Conservation (phyloP, 2,113 vertebrate genomes). For the Ailurus styani region DNA sequence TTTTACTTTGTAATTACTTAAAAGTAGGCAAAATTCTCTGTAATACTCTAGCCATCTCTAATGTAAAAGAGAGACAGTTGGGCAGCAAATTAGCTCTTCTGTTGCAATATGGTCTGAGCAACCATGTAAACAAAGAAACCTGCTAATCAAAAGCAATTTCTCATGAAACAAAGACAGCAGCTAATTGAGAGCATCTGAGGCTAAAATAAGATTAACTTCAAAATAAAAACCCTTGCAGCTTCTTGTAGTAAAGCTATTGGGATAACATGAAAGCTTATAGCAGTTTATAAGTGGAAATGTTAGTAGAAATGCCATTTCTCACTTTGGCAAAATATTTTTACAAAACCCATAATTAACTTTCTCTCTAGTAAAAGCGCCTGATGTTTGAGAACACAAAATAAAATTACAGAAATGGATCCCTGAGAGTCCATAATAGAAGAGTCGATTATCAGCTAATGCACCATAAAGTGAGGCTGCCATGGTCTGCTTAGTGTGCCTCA, state of each 20-base stretch:
- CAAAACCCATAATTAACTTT: neutral
- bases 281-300: neutral
- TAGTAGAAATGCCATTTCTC: constrained; percentile 9
- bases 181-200: constrained; percentile 56
- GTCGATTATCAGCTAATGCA: neutral
- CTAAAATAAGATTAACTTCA: constrained; percentile 54
- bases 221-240: constrained; percentile 20
- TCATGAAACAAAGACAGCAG: constrained; percentile 46
- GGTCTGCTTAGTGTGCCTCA: no score
- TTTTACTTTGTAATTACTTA: neutral
- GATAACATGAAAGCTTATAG: neutral
- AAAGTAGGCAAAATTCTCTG: neutral
- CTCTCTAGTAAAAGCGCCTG: neutral
- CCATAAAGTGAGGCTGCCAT: rapidly evolving
- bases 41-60: neutral
- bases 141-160: constrained; percentile 38
- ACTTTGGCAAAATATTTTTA: constrained; percentile 23
- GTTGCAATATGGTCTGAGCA: neutral
- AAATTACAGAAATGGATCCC: neutral
- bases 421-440: neutral
- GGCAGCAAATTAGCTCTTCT: neutral
- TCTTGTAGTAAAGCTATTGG: neutral
- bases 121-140: constrained; percentile 47
- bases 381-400: neutral
- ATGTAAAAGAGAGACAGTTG: neutral